Conservation (phyloP, 1,140 invertebrate species). For the Vanessa atalanta region DNA sequence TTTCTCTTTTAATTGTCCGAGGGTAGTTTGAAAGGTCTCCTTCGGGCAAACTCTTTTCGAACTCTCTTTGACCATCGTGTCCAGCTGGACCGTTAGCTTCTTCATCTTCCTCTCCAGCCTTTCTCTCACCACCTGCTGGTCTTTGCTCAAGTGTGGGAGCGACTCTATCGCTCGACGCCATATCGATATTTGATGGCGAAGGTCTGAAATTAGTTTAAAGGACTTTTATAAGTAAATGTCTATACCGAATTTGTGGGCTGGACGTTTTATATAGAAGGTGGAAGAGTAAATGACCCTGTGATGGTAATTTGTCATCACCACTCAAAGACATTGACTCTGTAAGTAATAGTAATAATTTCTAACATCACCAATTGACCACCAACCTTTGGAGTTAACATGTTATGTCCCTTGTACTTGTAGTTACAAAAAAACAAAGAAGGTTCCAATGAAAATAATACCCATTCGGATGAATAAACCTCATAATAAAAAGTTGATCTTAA, state of each 20-base stretch:
- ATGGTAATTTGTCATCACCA: too few relatives aligned
- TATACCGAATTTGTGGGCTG: not conserved
- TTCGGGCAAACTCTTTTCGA: slow-evolving; percentile 84
- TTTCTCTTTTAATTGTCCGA: slow-evolving; percentile 88
- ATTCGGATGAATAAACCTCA: too few relatives aligned
- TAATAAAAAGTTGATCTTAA: too few relatives aligned
- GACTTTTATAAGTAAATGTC: not conserved
- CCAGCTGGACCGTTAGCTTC: slow-evolving; percentile 79
- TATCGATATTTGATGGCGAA: slow-evolving; percentile 74
- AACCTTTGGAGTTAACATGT: too few relatives aligned
- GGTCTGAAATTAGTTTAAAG: slow-evolving; percentile 19
- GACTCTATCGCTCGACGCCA: slow-evolving; percentile 91
- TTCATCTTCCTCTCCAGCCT: slow-evolving; percentile 88
- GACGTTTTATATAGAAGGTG: too few relatives aligned
- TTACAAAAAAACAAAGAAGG: too few relatives aligned
- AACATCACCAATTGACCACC: too few relatives aligned
- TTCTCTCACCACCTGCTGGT: slow-evolving; percentile 89
- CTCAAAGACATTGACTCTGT: too few relatives aligned
- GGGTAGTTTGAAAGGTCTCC: slow-evolving; percentile 84
- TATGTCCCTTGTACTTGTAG: too few relatives aligned
- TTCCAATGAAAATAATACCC: too few relatives aligned
- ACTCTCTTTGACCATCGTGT: slow-evolving; percentile 81
- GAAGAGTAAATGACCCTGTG: too few relatives aligned
- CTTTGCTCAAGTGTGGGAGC: slow-evolving; percentile 89
- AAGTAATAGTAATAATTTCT: too few relatives aligned